Evolutionary conservation across 2,888 invertebrate genomes (phyloP), one percentile per base, ranked within the genome.

Genomic region (Chrysolina haemoptera): DNA sequence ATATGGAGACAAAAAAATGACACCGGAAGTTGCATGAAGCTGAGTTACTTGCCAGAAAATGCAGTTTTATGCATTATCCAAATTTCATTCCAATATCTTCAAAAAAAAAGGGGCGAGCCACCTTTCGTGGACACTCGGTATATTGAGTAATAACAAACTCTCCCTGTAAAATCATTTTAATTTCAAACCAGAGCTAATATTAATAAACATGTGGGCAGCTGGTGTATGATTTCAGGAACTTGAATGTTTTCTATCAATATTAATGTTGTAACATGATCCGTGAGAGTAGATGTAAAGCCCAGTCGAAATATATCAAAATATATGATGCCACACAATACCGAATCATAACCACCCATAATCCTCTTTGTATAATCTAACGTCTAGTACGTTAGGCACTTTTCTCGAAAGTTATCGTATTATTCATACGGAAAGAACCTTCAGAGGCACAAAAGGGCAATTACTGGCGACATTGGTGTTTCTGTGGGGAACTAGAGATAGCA

Each of bases 391-490:
- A 50, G 41, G 55, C 68, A 68, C n/a, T 68, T 62, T 40, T 40
- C 35, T 62, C 41, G 46, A 46, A 62, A 20, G 50, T 48, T 53
- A 70, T 70, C 63, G 62, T 46, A 68, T 72, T 55, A 72, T 55
- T 43, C 46, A 50, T 63, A 50, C 11, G 18, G 55, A 63, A 63
- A 55, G 48, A 68, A 27, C 68, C 20, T 68, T 62, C 43, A 14
- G 8, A 40, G 22, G 62, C 67, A 72, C 63, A 53, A 63, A 68
- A 68, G 66, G 50, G 53, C 62, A 63, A 64, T 72, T 55, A 68
- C n/a, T n/a, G n/a, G n/a, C n/a, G n/a, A n/a, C n/a, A n/a, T 50
- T 41, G 14, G 40, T 53, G 72, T 18, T 55, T 50, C n/a, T 59
- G 41, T 20, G 40, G 40, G 50, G 63, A 63, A 43, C 63, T 48